A percentile compares a stretch with the other conserved stretches of the same genome.
These are phyloP conservation scores for Ceratina japonica DNA, from an alignment of 1,140 invertebrate genomes.

Conservation along the genomic window DNA sequence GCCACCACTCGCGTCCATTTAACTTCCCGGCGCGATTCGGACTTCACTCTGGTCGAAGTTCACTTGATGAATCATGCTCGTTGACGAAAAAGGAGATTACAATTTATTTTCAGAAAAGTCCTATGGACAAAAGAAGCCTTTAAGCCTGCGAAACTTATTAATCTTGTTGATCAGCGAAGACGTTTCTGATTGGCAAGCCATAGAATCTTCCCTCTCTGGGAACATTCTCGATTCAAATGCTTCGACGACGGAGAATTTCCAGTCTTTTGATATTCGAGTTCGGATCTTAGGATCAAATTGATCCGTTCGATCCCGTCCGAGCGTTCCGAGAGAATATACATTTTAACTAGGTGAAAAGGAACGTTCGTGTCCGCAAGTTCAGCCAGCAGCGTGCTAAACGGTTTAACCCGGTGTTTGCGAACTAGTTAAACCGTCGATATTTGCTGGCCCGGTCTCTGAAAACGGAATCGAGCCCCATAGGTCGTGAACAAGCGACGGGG, in stretches of 20 bases:
- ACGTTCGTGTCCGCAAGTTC: constrained; percentile 16
- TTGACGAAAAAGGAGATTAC: not conserved
- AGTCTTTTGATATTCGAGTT: too few species aligned
- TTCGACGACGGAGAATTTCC: too few species aligned
- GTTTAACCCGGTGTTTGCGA: constrained; percentile 55
- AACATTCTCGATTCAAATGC: too few species aligned
- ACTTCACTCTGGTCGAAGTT: not conserved
- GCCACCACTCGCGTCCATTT: not conserved
- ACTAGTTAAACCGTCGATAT: constrained; percentile 58
- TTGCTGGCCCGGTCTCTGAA: constrained; percentile 45
- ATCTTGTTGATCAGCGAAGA: too few species aligned
- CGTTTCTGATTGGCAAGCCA: not conserved
- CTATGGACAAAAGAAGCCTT: not conserved
- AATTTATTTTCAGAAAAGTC: not conserved
- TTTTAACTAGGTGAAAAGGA: constrained; percentile 4
- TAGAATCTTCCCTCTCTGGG: too few species aligned
- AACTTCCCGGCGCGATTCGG: not conserved
- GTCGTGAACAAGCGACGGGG: constrained; percentile 16
- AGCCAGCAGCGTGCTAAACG: constrained; percentile 39
- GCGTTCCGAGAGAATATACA: not conserved
- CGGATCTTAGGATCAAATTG: too few species aligned
- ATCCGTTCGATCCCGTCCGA: not conserved
- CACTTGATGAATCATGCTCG: too few species aligned
- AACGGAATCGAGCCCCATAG: constrained; percentile 36
- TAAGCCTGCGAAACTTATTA: not conserved